Percentiles rank a stretch among this genome's conserved stretches.
phyloP scores from a whole-genome alignment of 2,113 vertebrate genomes.

The Xiphias gladius region DNA sequence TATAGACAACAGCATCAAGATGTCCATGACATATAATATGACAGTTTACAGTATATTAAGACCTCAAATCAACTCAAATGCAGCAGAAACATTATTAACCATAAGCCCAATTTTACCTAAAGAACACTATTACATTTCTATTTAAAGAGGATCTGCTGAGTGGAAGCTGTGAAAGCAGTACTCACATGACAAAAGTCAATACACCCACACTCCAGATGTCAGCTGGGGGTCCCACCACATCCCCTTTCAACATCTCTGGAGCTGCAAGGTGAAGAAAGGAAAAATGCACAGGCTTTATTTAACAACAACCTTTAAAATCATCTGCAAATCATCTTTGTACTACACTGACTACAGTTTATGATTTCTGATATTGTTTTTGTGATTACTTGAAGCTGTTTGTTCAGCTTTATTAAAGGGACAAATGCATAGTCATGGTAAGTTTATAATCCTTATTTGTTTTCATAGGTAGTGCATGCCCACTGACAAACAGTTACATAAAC shows the following conservation, averaged over 20 bases:
- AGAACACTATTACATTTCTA: conserved; percentile 11
- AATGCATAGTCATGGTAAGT: neutral
- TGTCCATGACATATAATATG: neutral
- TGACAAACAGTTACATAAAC: conserved; percentile 2
- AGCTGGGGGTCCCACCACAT: conserved; percentile 94
- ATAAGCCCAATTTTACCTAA: conserved; percentile 1
- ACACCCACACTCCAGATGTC: conserved; percentile 96
- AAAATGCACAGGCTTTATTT: neutral
- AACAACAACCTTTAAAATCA: neutral
- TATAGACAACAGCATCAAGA: neutral
- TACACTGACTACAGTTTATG: neutral
- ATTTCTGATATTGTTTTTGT: neutral
- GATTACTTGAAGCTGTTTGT: neutral
- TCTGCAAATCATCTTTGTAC: neutral
- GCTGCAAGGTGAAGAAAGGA: conserved; percentile 82
- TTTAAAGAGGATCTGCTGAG: conserved; percentile 33
- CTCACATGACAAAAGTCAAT: conserved; percentile 97
- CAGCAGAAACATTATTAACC: neutral
- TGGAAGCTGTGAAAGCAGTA: conserved; percentile 58
- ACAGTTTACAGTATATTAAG: neutral
- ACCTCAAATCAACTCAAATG: conserved; percentile 9
- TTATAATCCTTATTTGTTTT: neutral
- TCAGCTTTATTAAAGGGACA: neutral
- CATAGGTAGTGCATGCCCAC: neutral
- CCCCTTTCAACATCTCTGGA: conserved; percentile 97